phyloP scores from a whole-genome alignment of 2,113 vertebrate genomes.

The Ciconia stormi region DNA sequence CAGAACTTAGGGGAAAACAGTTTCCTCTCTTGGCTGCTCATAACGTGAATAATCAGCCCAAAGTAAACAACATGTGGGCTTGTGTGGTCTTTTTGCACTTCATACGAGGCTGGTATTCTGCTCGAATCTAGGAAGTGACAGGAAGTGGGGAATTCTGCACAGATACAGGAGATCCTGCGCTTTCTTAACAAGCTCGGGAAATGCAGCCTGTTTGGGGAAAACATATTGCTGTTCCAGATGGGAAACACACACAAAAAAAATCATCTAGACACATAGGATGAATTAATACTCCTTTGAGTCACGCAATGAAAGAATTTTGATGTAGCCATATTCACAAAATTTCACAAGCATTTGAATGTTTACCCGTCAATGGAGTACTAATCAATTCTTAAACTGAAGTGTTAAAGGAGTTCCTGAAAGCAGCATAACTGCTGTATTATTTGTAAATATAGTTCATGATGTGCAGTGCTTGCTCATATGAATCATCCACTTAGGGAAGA shows the following conservation, averaged over 20 bases:
- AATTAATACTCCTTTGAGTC: neutral
- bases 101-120: neutral
- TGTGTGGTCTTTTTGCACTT: conserved; percentile 48
- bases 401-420: neutral
- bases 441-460: neutral
- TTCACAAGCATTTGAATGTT: neutral
- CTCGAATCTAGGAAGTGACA: neutral
- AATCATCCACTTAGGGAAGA: neutral
- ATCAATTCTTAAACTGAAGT: neutral
- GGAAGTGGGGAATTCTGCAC: neutral
- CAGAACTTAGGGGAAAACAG: neutral
- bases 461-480: neutral
- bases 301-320: neutral
- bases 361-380: accelerated
- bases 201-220: neutral
- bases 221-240: neutral
- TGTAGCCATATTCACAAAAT: neutral
- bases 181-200: neutral
- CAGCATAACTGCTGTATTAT: neutral
- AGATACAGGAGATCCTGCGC: neutral
- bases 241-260: neutral
- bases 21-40: neutral
- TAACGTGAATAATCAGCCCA: conserved; percentile 15
- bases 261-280: neutral
- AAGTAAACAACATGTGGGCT: conserved; percentile 55